These are phyloP conservation scores for Silurus glanis DNA, from an alignment of 2,113 vertebrate species.

Conservation along the genomic window DNA sequence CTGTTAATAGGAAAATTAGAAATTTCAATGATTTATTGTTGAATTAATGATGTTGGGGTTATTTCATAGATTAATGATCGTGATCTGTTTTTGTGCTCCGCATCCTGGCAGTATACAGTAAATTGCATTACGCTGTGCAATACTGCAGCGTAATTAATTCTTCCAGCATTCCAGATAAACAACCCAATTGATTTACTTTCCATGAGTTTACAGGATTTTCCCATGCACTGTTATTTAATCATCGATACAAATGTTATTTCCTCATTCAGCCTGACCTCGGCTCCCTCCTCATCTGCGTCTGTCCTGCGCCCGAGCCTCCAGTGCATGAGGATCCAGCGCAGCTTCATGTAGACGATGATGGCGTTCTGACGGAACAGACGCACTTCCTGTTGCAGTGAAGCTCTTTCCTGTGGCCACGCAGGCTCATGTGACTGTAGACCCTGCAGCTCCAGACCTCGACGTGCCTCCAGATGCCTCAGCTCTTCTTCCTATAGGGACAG, in stretches of 20 bases:
- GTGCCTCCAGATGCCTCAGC: slow-evolving; percentile 72
- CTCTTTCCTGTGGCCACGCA: slow-evolving; percentile 86
- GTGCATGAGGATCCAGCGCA: slow-evolving; percentile 88
- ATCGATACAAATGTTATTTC: not conserved
- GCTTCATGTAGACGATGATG: slow-evolving; percentile 89
- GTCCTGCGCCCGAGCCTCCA: slow-evolving; percentile 82
- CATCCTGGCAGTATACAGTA: not conserved
- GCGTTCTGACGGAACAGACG: slow-evolving; percentile 87
- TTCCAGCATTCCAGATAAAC: not conserved
- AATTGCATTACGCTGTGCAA: not conserved
- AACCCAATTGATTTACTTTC: not conserved
- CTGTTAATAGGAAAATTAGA: not conserved
- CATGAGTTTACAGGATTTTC: not conserved
- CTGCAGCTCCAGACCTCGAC: slow-evolving; percentile 85
- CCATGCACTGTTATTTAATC: not conserved
- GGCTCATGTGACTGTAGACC: slow-evolving; percentile 83
- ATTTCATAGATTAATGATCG: not conserved
- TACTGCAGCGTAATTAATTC: not conserved
- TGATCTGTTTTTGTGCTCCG: not conserved
- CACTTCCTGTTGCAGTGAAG: slow-evolving; percentile 84
- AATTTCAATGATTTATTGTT: not conserved
- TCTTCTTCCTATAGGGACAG: slow-evolving; percentile 82
- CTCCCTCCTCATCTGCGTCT: slow-evolving; percentile 71
- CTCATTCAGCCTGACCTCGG: slow-evolving; percentile 74
- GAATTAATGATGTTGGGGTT: not conserved